Evolutionary conservation across 2,113 vertebrate genomes (phyloP).

Genomic region (Dasypus novemcinctus): DNA sequence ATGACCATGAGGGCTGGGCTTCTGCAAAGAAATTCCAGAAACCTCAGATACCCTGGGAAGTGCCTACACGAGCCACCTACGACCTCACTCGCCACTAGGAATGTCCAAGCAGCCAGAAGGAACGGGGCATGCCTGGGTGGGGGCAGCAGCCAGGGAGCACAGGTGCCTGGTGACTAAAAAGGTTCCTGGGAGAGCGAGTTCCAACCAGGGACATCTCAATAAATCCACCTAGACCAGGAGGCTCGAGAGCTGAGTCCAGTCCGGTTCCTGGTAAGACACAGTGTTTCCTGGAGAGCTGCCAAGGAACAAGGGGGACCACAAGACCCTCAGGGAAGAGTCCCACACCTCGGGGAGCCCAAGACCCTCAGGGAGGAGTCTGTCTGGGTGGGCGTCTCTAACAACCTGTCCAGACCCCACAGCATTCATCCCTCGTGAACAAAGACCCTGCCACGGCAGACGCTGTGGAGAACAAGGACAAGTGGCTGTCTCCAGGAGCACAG

Average conservation of each 20-base stretch:
- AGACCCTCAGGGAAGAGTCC: neutral
- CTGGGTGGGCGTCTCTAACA: neutral
- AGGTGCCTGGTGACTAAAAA: neutral
- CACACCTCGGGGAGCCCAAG: neutral
- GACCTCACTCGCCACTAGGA: neutral
- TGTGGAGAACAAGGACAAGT: neutral
- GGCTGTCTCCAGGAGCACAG: neutral
- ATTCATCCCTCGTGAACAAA: neutral
- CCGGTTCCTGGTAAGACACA: neutral
- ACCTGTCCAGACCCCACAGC: neutral
- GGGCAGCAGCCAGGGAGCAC: rapidly evolving
- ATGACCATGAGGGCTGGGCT: neutral
- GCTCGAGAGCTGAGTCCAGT: rapidly evolving
- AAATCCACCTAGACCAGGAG: neutral
- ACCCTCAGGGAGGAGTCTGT: neutral
- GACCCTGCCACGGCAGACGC: neutral
- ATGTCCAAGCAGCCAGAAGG: too few relatives aligned
- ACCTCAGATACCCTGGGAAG: neutral
- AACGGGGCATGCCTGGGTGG: rapidly evolving
- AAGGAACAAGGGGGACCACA: neutral
- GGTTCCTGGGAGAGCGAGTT: neutral
- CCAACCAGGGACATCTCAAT: neutral
- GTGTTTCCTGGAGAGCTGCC: neutral
- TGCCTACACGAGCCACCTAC: neutral
- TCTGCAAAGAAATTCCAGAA: conserved; percentile 25